Evolutionary conservation across 2,113 vertebrate genomes (phyloP).

Genomic region (Falco punctatus): DNA sequence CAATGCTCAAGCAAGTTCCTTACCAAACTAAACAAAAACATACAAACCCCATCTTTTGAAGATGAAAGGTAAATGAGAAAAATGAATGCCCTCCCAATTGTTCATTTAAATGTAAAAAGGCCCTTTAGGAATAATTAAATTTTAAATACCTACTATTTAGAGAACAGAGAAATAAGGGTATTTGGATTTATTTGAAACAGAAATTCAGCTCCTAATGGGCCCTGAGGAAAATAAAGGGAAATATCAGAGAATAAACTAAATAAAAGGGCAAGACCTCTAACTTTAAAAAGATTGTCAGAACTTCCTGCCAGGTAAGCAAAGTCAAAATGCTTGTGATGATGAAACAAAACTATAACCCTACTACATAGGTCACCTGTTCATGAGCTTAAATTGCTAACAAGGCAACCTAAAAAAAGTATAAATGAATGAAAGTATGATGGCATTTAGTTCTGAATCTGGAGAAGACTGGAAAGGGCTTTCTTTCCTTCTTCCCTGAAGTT

Average conservation of each 20-base stretch:
- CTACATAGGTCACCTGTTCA: neutral
- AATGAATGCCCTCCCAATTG: neutral
- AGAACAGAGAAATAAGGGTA: neutral
- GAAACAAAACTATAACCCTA: neutral
- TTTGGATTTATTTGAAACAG: neutral
- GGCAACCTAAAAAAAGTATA: neutral
- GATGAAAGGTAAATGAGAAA: neutral
- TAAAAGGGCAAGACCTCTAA: neutral
- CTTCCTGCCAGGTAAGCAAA: neutral
- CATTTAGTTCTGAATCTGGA: neutral
- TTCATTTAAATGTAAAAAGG: neutral
- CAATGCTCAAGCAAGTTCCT: neutral
- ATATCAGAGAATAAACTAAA: neutral
- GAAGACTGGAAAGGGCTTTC: neutral
- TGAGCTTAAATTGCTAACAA: neutral
- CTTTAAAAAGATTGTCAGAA: neutral
- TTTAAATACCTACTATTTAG: neutral
- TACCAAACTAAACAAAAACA: neutral
- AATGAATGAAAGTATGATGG: neutral
- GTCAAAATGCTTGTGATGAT: neutral
- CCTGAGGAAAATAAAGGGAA: neutral
- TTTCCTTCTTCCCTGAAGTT: neutral
- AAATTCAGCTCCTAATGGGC: neutral
- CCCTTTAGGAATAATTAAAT: neutral
- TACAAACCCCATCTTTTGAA: neutral